Percentiles rank a stretch among this genome's conserved stretches.
phyloP scores from a whole-genome alignment of 2,797 vertebrate species.

The Sebastes nivosus region DNA sequence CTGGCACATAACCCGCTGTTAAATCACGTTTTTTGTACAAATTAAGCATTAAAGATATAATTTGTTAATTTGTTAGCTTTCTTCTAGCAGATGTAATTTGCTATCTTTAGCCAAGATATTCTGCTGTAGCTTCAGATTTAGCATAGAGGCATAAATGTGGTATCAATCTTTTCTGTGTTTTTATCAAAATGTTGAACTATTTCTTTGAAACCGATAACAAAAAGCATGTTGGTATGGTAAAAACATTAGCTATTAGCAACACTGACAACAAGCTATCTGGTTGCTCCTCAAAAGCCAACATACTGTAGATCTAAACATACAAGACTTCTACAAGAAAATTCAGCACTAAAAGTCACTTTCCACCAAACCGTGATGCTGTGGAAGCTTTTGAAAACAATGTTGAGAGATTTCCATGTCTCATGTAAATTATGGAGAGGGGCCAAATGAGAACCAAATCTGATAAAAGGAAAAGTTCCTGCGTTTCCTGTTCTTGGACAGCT shows the following conservation, averaged over 20 bases:
- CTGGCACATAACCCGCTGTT: too few species aligned
- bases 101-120: background rate
- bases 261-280: too few species aligned
- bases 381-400: background rate
- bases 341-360: background rate
- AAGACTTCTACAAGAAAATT: background rate
- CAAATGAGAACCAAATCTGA: constrained; percentile 27
- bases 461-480: background rate
- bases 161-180: too few species aligned
- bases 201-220: background rate
- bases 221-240: background rate
- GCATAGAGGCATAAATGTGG: background rate
- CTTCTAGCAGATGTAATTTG: background rate
- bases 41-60: background rate
- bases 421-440: constrained; percentile 25
- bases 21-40: too few species aligned
- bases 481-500: constrained; percentile 4
- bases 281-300: background rate
- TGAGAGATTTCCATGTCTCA: constrained; percentile 19
- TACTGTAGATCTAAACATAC: background rate
- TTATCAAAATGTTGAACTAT: background rate
- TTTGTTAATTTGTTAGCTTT: background rate
- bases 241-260: background rate
- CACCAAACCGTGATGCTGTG: background rate
- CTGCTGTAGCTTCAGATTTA: background rate